Percentiles rank a stretch among this genome's conserved stretches.
phyloP scores from a whole-genome alignment of 2,113 vertebrate genomes.

The Hyperopisus bebe region DNA sequence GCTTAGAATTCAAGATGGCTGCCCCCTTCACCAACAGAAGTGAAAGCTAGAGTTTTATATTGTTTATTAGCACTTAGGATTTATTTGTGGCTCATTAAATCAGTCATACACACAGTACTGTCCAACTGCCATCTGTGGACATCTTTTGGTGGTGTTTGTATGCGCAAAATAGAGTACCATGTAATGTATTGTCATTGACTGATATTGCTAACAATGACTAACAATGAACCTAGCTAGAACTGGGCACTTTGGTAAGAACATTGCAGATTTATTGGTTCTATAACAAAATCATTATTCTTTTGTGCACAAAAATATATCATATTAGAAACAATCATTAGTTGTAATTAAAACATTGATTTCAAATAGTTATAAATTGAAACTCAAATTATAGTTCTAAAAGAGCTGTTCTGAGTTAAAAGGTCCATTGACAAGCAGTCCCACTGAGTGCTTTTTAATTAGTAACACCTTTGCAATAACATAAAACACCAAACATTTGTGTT shows the following conservation, averaged over 20 bases:
- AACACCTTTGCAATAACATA: neutral
- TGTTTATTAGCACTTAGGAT: neutral
- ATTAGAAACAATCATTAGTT: neutral
- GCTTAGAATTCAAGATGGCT: neutral
- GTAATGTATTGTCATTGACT: no score
- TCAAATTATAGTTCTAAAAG: neutral
- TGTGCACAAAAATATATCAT: neutral
- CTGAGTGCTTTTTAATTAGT: neutral
- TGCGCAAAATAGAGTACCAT: no score
- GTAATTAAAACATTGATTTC: neutral
- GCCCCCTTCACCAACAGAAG: neutral
- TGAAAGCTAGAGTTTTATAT: neutral
- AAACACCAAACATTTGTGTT: neutral
- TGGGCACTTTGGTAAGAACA: neutral
- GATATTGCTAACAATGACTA: no score
- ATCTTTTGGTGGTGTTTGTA: neutral
- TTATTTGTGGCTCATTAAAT: neutral
- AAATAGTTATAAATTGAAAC: neutral
- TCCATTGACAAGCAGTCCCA: neutral
- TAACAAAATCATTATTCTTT: neutral
- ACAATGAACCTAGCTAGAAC: no score
- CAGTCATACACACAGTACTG: neutral
- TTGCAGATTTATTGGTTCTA: neutral
- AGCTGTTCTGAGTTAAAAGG: neutral
- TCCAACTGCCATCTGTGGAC: neutral